Conservation (phyloP, 2,113 vertebrate species). For the Grallaria varia region DNA sequence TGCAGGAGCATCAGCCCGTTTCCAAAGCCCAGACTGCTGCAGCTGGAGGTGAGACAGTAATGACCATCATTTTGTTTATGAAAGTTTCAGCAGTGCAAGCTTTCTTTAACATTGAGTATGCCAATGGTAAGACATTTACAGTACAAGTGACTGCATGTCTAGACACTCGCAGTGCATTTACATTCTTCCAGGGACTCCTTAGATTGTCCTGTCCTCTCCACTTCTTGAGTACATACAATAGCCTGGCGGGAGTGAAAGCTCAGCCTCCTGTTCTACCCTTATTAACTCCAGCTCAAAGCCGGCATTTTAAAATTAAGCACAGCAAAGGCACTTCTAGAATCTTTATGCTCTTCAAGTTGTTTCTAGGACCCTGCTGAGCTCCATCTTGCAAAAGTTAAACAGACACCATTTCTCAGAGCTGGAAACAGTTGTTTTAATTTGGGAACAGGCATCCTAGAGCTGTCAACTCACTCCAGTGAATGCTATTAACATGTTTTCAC, state of each 20-base stretch:
- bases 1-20: neutral
- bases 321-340: conserved; percentile 56
- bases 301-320: conserved; percentile 63
- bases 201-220: conserved; percentile 54
- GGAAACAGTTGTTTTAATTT: conserved; percentile 67
- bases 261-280: conserved; percentile 49
- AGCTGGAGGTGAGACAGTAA: neutral
- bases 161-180: conserved; percentile 67
- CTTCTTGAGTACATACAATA: conserved; percentile 64
- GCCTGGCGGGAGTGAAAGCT: conserved; percentile 41
- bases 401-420: conserved; percentile 68
- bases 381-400: conserved; percentile 57
- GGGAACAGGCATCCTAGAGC: conserved; percentile 62
- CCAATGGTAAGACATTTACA: conserved; percentile 11
- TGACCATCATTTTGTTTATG: neutral
- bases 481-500: conserved; percentile 64
- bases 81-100: neutral
- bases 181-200: conserved; percentile 58
- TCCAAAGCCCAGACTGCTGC: neutral
- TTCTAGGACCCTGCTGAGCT: conserved; percentile 62
- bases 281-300: conserved; percentile 65
- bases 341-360: conserved; percentile 26
- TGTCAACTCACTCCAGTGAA: conserved; percentile 62
- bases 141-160: conserved; percentile 62
- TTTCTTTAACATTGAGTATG: neutral